phyloP scores from a whole-genome alignment of 2,888 invertebrate species.

The Athetis lepigone region DNA sequence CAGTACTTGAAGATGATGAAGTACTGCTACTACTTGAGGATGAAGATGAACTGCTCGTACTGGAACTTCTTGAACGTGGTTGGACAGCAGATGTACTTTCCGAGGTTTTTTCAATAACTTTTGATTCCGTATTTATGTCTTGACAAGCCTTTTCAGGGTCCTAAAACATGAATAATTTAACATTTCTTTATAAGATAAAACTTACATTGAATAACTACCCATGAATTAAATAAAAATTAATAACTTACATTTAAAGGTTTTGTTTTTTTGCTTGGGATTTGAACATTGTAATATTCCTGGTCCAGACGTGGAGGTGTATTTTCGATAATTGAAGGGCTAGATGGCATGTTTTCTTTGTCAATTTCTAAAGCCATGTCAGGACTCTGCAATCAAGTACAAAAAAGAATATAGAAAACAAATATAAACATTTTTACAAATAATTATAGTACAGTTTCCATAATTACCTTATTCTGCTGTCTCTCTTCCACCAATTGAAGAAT shows the following conservation, averaged over 20 bases:
- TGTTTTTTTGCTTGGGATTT: slow-evolving; percentile 17
- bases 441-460: slow-evolving; percentile 4
- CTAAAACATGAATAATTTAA: slow-evolving; percentile 34
- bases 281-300: slow-evolving; percentile 13
- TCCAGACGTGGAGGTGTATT: slow-evolving; percentile 33
- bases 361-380: slow-evolving; percentile 6
- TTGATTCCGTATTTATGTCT: slow-evolving; percentile 28
- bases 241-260: slow-evolving; percentile 32
- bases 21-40: slow-evolving; percentile 37
- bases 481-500: slow-evolving; percentile 7
- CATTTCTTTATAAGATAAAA: slow-evolving; percentile 10
- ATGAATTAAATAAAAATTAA: slow-evolving; percentile 20
- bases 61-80: slow-evolving; percentile 23
- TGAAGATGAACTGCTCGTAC: slow-evolving; percentile 41
- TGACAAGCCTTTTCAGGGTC: slow-evolving; percentile 22
- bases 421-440: slow-evolving; percentile 7
- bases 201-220: slow-evolving; percentile 13
- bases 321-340: slow-evolving; percentile 31
- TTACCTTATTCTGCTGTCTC: slow-evolving; percentile 8
- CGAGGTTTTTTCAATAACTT: slow-evolving; percentile 15
- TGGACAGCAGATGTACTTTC: slow-evolving; percentile 4
- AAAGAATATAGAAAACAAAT: slow-evolving; percentile 9
- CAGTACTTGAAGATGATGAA: slow-evolving; percentile 36
- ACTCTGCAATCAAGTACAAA: slow-evolving; percentile 8
- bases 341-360: slow-evolving; percentile 21